phyloP scores from a whole-genome alignment of 2,113 vertebrate species.

The Phoxinus phoxinus region DNA sequence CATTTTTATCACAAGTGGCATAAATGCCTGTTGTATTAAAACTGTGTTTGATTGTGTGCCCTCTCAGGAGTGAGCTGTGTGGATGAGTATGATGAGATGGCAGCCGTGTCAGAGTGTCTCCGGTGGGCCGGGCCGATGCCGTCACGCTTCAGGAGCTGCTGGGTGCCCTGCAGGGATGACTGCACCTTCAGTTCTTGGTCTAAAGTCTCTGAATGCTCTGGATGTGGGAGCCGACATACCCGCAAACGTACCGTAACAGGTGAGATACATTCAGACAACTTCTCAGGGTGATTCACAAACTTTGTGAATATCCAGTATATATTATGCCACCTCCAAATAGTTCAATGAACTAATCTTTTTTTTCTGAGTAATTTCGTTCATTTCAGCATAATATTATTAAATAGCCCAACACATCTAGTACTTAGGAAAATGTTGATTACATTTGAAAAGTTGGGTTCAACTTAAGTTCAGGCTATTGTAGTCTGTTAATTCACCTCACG shows the following conservation, averaged over 20 bases:
- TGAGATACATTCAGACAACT: conserved; percentile 61
- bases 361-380: too few species aligned
- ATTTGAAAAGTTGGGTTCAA: too few species aligned
- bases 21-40: conserved; percentile 24
- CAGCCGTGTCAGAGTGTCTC: conserved; percentile 80
- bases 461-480: too few species aligned
- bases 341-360: too few species aligned
- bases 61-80: conserved; percentile 84
- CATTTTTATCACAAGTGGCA: not conserved
- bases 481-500: too few species aligned
- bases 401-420: too few species aligned
- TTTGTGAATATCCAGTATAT: not conserved
- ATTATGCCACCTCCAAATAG: not conserved
- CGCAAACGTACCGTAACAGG: conserved; percentile 87
- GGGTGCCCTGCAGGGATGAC: conserved; percentile 87
- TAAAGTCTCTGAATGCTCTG: conserved; percentile 85
- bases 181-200: conserved; percentile 92
- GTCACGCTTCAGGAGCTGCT: conserved; percentile 80
- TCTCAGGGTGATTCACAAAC: not conserved
- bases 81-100: conserved; percentile 72
- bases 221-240: conserved; percentile 79
- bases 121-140: conserved; percentile 82
- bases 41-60: conserved; percentile 25
- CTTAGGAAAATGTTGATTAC: too few species aligned
- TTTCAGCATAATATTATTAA: too few species aligned